These are phyloP conservation scores for Chymomyza amoena DNA, from an alignment of 2,888 invertebrate species.

Conservation along the genomic window DNA sequence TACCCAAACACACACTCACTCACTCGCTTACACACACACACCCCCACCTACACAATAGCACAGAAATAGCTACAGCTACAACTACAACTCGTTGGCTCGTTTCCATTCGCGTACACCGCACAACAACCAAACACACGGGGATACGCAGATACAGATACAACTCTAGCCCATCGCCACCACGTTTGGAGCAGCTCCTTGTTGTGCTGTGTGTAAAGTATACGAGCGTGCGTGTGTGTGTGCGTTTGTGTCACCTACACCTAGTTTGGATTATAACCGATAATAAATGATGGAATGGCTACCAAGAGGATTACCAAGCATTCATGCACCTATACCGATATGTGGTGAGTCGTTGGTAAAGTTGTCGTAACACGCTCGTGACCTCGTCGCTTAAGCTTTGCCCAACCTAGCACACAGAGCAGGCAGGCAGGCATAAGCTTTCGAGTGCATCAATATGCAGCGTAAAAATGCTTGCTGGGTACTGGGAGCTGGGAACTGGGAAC, in stretches of 20 bases:
- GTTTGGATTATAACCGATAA: conserved; percentile 70
- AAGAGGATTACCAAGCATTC: conserved; percentile 79
- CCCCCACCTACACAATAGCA: conserved; percentile 13
- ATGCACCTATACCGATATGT: conserved; percentile 79
- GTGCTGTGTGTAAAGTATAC: conserved; percentile 9
- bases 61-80: conserved; percentile 15
- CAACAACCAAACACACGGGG: conserved; percentile 10
- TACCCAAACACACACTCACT: conserved; percentile 19
- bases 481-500: conserved; percentile 15
- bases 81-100: neutral
- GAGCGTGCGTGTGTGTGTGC: conserved; percentile 15
- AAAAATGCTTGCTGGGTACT: neutral
- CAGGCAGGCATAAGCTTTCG: neutral
- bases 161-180: neutral
- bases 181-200: conserved; percentile 8
- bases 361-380: conserved; percentile 45
- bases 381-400: conserved; percentile 1
- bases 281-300: conserved; percentile 80
- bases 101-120: conserved; percentile 1
- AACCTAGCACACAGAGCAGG: neutral
- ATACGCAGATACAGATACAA: neutral
- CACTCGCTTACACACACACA: conserved; percentile 14
- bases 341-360: conserved; percentile 79
- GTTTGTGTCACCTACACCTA: conserved; percentile 56
- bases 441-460: neutral